A percentile compares a stretch with the other conserved stretches of the same genome.
Evolutionary conservation across 2,113 vertebrate species (phyloP).

Genomic region (Triplophysa rosa): DNA sequence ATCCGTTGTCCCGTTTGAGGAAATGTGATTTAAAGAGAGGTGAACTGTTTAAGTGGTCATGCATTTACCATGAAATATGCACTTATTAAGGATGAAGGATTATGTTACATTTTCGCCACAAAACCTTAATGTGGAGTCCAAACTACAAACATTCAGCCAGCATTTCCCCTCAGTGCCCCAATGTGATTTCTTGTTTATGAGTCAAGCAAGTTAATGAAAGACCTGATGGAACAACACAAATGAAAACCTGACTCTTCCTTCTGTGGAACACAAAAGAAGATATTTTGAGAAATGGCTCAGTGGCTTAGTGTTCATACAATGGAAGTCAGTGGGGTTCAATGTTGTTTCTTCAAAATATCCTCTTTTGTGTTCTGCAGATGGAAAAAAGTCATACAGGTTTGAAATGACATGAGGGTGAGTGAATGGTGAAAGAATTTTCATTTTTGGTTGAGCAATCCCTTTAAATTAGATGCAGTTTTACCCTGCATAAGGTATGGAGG

Average conservation of each 20-base stretch:
- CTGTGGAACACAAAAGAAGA: too few species aligned
- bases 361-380: too few species aligned
- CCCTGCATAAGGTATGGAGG: too few species aligned
- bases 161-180: slow-evolving; percentile 59
- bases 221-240: slow-evolving; percentile 59
- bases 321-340: too few species aligned
- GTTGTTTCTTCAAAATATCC: too few species aligned
- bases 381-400: too few species aligned
- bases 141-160: slow-evolving; percentile 57
- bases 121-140: slow-evolving; percentile 63
- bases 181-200: slow-evolving; percentile 70
- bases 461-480: too few species aligned
- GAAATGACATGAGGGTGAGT: too few species aligned
- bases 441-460: too few species aligned
- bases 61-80: slow-evolving; percentile 76
- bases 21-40: slow-evolving; percentile 70
- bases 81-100: slow-evolving; percentile 69
- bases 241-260: background rate
- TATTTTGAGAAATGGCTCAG: too few species aligned
- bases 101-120: slow-evolving; percentile 63
- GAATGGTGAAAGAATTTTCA: too few species aligned
- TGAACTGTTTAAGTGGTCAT: slow-evolving; percentile 74
- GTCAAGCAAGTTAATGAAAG: slow-evolving; percentile 58
- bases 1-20: slow-evolving; percentile 62
- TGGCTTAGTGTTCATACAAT: too few species aligned